Base-by-base conservation (phyloP, 2,113 vertebrate species). In the Ivindomyrus marchei region DNA sequence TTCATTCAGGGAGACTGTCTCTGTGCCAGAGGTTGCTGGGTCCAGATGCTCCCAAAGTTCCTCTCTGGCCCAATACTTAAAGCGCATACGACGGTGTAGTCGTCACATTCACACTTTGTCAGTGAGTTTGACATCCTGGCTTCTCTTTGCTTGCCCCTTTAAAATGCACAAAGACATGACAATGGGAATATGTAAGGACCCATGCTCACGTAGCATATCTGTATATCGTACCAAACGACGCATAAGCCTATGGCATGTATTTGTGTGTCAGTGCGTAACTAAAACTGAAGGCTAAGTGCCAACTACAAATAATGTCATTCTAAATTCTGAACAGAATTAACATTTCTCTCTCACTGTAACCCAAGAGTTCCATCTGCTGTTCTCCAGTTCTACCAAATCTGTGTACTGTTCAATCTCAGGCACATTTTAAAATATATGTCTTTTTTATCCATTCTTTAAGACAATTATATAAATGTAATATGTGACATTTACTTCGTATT, bases 361-460 rank as follows among this genome's bases (percentile, higher is more conserved):
- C 88, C 90, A 90, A 49, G 21, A 70, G 42, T 90, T 88, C 89
- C 92, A 90, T 91, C 89, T 92, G 91, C 80, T 91, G 88, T 90
- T 90, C 13, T 50, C n/a, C 45, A 31, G 21, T 83, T 52, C 10
- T 11, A 11, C 27, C 4, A 56, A 53, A 11, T 10, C 53, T 77
- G 46, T 52, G 70, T 36, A 31, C 21, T 24, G 21, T 80, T 52
- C 50, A 27, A 53, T 77, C 19, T 9, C 8, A 88, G 8, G 10
- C 87, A n/a, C 3, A 27, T 66, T 66, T 62, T 39, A n/a, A 87
- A 56, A 56, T 87, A 36, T 10, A 53, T 24, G 17, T 85, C 2
- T 85, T 42, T 85, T 46, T 85, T n/a, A 45, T 8, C 45, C 3
- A n/a, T 46, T 42, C 24, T n/a, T n/a, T 39, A 66, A 66, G 17